These are phyloP conservation scores for Phoebastria nigripes DNA, from an alignment of 2,797 vertebrate species.

Conservation along the genomic window DNA sequence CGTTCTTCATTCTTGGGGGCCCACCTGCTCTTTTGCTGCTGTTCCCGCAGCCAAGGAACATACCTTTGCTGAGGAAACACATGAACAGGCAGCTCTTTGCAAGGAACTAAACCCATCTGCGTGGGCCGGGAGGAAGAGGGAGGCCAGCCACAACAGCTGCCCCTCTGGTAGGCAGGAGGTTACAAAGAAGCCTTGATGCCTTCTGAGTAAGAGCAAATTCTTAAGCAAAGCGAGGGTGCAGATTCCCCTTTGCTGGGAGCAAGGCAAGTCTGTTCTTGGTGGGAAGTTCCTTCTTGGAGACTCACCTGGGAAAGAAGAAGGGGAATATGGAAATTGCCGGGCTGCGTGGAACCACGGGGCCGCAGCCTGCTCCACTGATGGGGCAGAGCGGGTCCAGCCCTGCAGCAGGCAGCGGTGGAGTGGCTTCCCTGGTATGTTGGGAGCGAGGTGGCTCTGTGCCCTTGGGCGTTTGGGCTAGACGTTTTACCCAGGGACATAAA, in stretches of 20 bases:
- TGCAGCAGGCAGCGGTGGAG: neutral
- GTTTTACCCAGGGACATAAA: neutral
- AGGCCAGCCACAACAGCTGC: slow-evolving; percentile 19
- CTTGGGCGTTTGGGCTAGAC: neutral
- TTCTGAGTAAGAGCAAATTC: slow-evolving; percentile 13
- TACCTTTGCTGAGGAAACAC: slow-evolving; percentile 6
- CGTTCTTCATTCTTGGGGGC: neutral
- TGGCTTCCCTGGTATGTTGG: neutral
- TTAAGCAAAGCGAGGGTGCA: neutral
- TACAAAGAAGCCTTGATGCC: neutral
- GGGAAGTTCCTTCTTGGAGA: neutral
- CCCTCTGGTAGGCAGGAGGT: neutral
- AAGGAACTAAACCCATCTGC: neutral
- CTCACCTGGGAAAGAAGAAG: neutral
- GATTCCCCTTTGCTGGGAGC: neutral
- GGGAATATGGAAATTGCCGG: neutral
- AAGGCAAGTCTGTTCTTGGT: slow-evolving; percentile 56
- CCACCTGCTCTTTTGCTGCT: neutral
- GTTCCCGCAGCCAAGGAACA: neutral
- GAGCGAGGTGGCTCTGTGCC: neutral
- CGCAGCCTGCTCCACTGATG: rapidly evolving
- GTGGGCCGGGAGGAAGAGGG: slow-evolving; percentile 9
- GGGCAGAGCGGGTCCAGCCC: neutral
- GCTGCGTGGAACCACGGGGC: neutral
- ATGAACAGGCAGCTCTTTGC: slow-evolving; percentile 20